phyloP scores from a whole-genome alignment of 2,888 invertebrate species.

The Ecdyonurus torrentis region DNA sequence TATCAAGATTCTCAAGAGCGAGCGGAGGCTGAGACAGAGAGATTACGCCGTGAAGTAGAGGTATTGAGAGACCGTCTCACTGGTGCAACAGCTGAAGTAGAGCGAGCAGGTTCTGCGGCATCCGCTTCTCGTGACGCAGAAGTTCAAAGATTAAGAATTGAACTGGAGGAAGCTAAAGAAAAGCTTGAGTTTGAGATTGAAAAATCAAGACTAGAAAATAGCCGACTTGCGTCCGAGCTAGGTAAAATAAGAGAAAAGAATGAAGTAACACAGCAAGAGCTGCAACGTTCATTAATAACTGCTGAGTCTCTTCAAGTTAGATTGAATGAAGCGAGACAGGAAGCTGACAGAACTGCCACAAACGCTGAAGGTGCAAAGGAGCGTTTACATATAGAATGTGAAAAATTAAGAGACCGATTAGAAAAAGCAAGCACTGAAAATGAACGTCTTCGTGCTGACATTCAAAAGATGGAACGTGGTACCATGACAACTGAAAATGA shows the following conservation, averaged over 20 bases:
- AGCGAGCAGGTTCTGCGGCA: conserved; percentile 4
- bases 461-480: conserved; percentile 1
- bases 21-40: conserved; percentile 37
- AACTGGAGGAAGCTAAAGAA: conserved; percentile 39
- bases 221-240: neutral
- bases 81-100: conserved; percentile 25
- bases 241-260: neutral
- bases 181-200: conserved; percentile 38
- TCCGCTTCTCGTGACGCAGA: conserved; percentile 16
- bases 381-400: conserved; percentile 64
- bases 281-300: conserved; percentile 44
- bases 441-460: conserved; percentile 14
- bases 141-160: conserved; percentile 39
- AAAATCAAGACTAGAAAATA: conserved; percentile 7
- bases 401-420: conserved; percentile 66
- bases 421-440: conserved; percentile 45
- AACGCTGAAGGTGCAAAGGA: conserved; percentile 64
- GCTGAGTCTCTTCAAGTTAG: conserved; percentile 53
- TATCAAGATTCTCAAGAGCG: conserved; percentile 48
- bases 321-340: conserved; percentile 65
- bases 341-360: conserved; percentile 29
- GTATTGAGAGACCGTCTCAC: conserved; percentile 63
- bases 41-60: conserved; percentile 37
- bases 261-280: conserved; percentile 39
- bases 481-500: conserved; percentile 16